Evolutionary conservation across 2,888 invertebrate genomes (phyloP).

Genomic region (Bombylius major): DNA sequence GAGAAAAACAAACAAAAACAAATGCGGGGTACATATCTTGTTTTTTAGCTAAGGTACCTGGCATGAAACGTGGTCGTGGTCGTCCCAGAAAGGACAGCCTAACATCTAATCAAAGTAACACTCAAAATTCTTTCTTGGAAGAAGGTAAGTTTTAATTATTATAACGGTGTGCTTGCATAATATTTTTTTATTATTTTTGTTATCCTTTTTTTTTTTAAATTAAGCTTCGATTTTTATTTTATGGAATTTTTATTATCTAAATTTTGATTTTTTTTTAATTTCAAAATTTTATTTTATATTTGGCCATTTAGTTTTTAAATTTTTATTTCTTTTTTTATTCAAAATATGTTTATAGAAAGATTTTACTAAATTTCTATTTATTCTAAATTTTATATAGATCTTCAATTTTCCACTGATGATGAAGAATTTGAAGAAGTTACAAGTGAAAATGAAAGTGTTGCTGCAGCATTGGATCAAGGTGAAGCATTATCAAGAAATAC

Average conservation of each 20-base stretch:
- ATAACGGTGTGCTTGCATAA: too few relatives aligned
- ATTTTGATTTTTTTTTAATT: not conserved
- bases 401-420: conserved; percentile 59
- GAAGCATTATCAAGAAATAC: conserved; percentile 18
- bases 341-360: not conserved
- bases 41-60: conserved; percentile 34
- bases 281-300: not conserved
- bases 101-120: conserved; percentile 38
- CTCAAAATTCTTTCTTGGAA: conserved; percentile 57
- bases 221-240: not conserved
- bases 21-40: conserved; percentile 17
- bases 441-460: conserved; percentile 42
- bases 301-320: not conserved
- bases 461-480: conserved; percentile 36
- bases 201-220: not conserved
- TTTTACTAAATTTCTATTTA: not conserved
- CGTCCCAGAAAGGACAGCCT: conserved; percentile 43
- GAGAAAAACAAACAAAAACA: not conserved
- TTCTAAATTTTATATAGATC: conserved; percentile 34
- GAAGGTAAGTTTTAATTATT: conserved; percentile 45
- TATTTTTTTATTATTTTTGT: too few relatives aligned
- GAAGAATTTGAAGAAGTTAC: conserved; percentile 52
- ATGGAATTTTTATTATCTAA: not conserved
- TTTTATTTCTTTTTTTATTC: not conserved
- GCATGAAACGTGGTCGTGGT: conserved; percentile 47